phyloP scores from a whole-genome alignment of 2,888 invertebrate species.

The Zaprionus obscuricornis region DNA sequence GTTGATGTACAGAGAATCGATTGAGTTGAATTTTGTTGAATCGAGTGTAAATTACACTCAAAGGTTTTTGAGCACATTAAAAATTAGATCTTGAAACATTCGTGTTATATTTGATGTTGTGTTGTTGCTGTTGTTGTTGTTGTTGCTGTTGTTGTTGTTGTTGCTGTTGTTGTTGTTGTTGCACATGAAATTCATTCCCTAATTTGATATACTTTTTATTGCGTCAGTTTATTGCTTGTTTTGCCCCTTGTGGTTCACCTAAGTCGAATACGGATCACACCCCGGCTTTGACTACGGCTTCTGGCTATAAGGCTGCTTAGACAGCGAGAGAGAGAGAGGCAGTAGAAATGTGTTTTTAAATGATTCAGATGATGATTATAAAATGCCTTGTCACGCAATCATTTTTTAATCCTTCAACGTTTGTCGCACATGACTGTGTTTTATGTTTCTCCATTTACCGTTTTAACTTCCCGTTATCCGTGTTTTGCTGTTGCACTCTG shows the following conservation, averaged over 20 bases:
- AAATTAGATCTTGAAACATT: too few species aligned
- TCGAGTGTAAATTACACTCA: too few species aligned
- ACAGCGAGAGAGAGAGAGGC: slow-evolving; percentile 7
- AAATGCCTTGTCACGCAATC: slow-evolving; percentile 79
- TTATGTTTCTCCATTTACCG: slow-evolving; percentile 38
- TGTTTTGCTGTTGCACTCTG: slow-evolving; percentile 16
- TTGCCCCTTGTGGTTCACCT: slow-evolving; percentile 62
- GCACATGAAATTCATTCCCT: slow-evolving; percentile 64
- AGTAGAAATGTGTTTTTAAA: slow-evolving; percentile 68
- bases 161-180: slow-evolving; percentile 26
- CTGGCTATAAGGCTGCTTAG: background rate
- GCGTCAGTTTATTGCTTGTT: slow-evolving; percentile 75
- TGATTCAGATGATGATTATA: slow-evolving; percentile 73
- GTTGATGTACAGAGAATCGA: too few species aligned
- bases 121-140: slow-evolving; percentile 22
- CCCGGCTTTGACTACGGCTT: background rate
- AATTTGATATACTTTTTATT: slow-evolving; percentile 78
- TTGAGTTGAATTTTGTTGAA: too few species aligned
- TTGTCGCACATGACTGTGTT: slow-evolving; percentile 55
- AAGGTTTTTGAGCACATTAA: too few species aligned
- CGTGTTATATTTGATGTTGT: too few species aligned
- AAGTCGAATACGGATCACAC: slow-evolving; percentile 43
- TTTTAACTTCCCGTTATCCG: background rate
- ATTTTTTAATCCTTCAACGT: slow-evolving; percentile 74
- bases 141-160: too few species aligned